Evolutionary conservation across 2,113 vertebrate genomes (phyloP).

Genomic region (Pterocles burchelli): DNA sequence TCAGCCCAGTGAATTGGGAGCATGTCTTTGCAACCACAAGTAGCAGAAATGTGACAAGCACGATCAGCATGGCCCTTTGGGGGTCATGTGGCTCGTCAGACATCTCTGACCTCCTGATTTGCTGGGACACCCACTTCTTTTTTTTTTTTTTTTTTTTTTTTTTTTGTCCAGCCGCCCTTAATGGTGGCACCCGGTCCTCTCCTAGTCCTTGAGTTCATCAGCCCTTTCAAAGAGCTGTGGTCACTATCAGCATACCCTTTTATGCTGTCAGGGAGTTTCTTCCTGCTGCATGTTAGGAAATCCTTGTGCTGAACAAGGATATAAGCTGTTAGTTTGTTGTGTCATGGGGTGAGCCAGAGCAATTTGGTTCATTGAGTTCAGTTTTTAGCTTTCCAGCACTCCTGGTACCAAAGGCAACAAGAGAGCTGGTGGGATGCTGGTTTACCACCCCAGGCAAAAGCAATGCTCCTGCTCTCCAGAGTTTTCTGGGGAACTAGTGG

Average conservation of each 20-base stretch:
- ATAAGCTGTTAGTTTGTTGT: neutral
- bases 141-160: neutral
- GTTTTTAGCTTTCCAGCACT: neutral
- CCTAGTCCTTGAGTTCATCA: neutral
- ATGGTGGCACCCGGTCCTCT: neutral
- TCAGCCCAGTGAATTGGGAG: neutral
- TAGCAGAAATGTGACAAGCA: neutral
- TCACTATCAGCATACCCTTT: neutral
- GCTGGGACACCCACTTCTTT: neutral
- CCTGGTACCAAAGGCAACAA: neutral
- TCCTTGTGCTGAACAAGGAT: neutral
- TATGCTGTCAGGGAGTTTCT: neutral
- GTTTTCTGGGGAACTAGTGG: neutral
- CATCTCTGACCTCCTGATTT: neutral
- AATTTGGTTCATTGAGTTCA: neutral
- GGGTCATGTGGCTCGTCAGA: neutral
- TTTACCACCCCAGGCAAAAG: neutral
- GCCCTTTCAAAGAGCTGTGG: neutral
- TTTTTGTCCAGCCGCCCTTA: neutral
- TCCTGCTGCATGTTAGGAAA: neutral
- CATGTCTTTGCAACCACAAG: rapidly evolving
- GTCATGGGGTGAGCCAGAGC: neutral
- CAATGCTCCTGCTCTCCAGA: neutral
- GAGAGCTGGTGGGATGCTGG: neutral
- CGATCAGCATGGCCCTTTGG: neutral